Base-by-base conservation (phyloP, 2,113 vertebrate species). In the Spermophilus dauricus region DNA sequence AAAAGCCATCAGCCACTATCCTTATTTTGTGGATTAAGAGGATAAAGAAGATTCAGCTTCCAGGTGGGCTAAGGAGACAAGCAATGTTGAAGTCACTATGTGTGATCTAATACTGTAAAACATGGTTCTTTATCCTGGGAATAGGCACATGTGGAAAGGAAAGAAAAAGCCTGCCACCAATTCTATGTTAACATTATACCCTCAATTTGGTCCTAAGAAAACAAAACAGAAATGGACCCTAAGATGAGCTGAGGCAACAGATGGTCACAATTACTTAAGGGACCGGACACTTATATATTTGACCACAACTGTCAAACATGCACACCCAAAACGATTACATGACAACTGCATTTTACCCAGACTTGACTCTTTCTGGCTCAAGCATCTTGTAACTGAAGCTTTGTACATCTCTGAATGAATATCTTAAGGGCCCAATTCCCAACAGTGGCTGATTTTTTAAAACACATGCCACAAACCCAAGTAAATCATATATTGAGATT, bases 241-340 rank as follows among this genome's bases (percentile, higher is more conserved):
- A 97, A 97, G 96, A 98, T 96, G 93, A 98, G 93, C 89, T 97
- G 96, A 98, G 98, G 97, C 96, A 97, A 98, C 98, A 98, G 97
- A 98, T 98, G 97, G 97, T 96, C 98, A 98, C 98, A 96, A 98
- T 98, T 98, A 98, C 98, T 98, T 97, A 96, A 97, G 95, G 97
- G 95, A 96, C 81, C 76, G 34, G 58, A 76, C 45, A 82, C 34
- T 61, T 76, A 70, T 32, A 39, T 77, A 95, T 96, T 89, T 91
- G 87, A 86, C 28, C 61, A 65, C 76, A 92, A 51, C 37, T 84
- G 34, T 91, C 56, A 84, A 72, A 95, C 53, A 95, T 16, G 8
- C 37, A 89, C 63, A 87, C 45, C 72, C 10, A 26, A 16, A 72
- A 84, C 34, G 22, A 93, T 81, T 73, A 9, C 34, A 26, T 30